Evolutionary conservation across 2,113 vertebrate genomes (phyloP), one percentile per base, ranked within the genome.

Genomic region (Phycodurus eques): DNA sequence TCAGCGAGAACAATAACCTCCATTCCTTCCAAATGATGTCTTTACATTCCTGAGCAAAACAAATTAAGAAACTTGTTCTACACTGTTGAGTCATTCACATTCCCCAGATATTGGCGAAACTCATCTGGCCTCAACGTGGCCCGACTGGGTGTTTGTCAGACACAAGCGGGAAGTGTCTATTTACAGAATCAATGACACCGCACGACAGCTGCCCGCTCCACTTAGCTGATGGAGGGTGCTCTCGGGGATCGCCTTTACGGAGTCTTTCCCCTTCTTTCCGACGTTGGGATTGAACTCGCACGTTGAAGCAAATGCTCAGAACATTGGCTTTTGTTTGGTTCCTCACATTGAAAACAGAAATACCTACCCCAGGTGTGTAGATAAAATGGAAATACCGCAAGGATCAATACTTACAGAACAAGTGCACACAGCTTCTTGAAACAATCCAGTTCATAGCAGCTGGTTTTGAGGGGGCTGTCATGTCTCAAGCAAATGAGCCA

Each of bases 181-280:
- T 94, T 92, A 90, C 91, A 86, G 88, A 85, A 89, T 90, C 89
- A 93, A 91, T 80, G 77, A 83, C 80, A 76, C 86, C 74, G 64
- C 87, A 75, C 84, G 90, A 82, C 89, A 93, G 91, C 91, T 93
- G 91, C 85, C 80, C 69, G 67, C 81, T 87, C 83, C 90, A 93
- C 88, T 92, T 89, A 89, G 84, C 81, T 84, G 75, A 77, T 84
- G 89, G 86, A 83, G 82, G 72, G 79, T 85, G 85, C 75, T 78
- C 78, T 79, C 35, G 62, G 75, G 78, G 72, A 11, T 19, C 74
- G 75, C 80, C 53, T 87, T 90, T 82, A 80, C 84, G 80, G 82
- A 39, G 73, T 74, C 64, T 67, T 27, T 83, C 81, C 77, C 74
- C 73, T 20, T 51, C 82, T 79, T 76, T 77, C 76, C 67, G 72